phyloP scores from a whole-genome alignment of 1,140 invertebrate species.

The Venustaconcha ellipsiformis region DNA sequence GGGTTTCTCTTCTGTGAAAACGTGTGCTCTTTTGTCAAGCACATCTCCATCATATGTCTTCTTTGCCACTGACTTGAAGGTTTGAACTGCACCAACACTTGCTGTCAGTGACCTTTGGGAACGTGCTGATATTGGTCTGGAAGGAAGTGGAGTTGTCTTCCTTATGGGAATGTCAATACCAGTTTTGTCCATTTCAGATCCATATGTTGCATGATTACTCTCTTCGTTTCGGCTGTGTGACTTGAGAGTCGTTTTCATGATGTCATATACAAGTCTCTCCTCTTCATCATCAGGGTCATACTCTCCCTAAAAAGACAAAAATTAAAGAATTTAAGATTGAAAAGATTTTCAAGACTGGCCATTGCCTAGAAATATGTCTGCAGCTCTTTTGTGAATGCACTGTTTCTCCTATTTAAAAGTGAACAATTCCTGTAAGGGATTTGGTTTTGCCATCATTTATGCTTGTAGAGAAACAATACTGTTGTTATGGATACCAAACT shows the following conservation, averaged over 20 bases:
- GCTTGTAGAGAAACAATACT: too few species aligned
- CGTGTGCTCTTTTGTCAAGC: conserved; percentile 56
- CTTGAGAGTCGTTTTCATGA: conserved; percentile 53
- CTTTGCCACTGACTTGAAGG: conserved; percentile 31
- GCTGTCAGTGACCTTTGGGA: conserved; percentile 27
- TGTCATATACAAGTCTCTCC: conserved; percentile 48
- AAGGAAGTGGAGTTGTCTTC: conserved; percentile 1
- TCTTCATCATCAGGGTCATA: conserved; percentile 61
- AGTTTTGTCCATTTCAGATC: conserved; percentile 20
- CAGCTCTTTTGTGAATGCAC: too few species aligned
- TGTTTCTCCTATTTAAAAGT: too few species aligned
- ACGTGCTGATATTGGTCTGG: conserved; percentile 21
- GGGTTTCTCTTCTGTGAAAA: conserved; percentile 63
- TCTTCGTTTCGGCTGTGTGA: conserved; percentile 21
- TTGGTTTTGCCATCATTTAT: too few species aligned
- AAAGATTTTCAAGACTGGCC: too few species aligned
- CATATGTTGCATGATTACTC: conserved; percentile 39
- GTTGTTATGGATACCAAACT: too few species aligned
- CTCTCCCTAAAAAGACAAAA: conserved; percentile 34
- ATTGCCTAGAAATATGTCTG: too few species aligned
- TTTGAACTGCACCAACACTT: conserved; percentile 31
- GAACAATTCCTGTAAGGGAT: too few species aligned
- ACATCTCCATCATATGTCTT: conserved; percentile 61
- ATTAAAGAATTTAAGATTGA: background rate
- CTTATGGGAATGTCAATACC: conserved; percentile 15